Evolutionary conservation across 35 echinoderm and acorn worm species (phyloP).

Genomic region (Lytechinus variegatus): DNA sequence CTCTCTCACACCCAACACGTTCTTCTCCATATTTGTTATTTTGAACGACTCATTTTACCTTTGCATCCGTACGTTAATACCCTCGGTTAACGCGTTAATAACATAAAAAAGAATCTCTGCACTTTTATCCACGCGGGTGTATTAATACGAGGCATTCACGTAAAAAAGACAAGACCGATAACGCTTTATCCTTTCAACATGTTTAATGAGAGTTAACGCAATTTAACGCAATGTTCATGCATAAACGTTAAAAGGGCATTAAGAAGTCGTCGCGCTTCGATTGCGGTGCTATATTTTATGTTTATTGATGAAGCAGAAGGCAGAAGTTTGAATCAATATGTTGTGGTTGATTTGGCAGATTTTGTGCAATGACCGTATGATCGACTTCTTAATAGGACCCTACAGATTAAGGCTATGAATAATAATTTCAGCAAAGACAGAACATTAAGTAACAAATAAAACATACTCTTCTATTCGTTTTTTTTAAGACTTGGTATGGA

Average conservation of each 20-base stretch:
- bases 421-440: neutral
- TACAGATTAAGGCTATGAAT: neutral
- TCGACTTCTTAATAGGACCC: neutral
- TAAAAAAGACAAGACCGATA: neutral
- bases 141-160: neutral
- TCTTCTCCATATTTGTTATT: neutral
- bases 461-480: too few relatives aligned
- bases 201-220: neutral
- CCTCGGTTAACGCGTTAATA: neutral
- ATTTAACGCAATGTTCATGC: neutral
- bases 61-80: neutral
- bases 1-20: neutral
- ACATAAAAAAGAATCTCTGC: neutral
- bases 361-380: neutral
- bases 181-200: too few relatives aligned
- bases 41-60: neutral
- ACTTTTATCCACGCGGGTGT: neutral
- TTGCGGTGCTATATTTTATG: neutral
- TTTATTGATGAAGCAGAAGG: neutral
- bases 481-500: too few relatives aligned
- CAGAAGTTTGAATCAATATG: neutral
- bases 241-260: neutral
- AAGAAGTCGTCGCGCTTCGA: neutral
- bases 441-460: too few relatives aligned
- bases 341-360: neutral